Evolutionary conservation across 2,797 vertebrate genomes (phyloP), one percentile per base, ranked within the genome.

Genomic region (Acrossocheilus wenchowensis): DNA sequence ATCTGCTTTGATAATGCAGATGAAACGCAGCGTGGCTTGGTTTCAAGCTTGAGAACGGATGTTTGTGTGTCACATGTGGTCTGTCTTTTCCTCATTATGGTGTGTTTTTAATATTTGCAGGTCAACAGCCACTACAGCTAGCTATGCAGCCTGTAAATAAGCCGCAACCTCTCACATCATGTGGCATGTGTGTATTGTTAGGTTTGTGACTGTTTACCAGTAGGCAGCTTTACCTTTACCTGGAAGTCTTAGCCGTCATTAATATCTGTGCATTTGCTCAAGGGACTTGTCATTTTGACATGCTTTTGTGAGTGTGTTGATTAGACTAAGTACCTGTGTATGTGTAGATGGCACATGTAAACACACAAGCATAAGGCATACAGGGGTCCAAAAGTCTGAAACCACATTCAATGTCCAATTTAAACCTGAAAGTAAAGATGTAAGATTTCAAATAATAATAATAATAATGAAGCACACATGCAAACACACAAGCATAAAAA

Each of bases 1-100:
- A 82, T 82, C 23, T 73, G 43, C 78, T 89, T 88, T 89, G 87
- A 87, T 85, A 82, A 69, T 43, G 57, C 78, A 78, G 81, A 89
- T 86, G 57, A 88, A 77, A 88, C 78, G 6, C 62, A 68, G 48
- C 6, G 41, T 26, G 50, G 71, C 85, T 84, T 74, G 54, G 84
- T 82, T 88, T 82, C 19, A 78, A 69, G 73, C 15, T 66, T 54
- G 45, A 10, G 23, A 78, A 1, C 1, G 15, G 10, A 14, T 78
- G 74, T 78, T 84, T 84, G 62, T 39, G 57, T 52, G 50, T 45
- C 73, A 68, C 34, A 69, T 69, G n/a, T 54, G 74, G 14, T 50
- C 74, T 26, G 81, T 36, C 23, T 68, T 78, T 50, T 69, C 34
- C 10, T 26, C 36, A 43, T 68, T 30, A 21, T 10, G 26, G 60